A percentile compares a stretch with the other conserved stretches of the same genome.
phyloP scores from a whole-genome alignment of 1,140 invertebrate species.

The Trissolcus basalis region DNA sequence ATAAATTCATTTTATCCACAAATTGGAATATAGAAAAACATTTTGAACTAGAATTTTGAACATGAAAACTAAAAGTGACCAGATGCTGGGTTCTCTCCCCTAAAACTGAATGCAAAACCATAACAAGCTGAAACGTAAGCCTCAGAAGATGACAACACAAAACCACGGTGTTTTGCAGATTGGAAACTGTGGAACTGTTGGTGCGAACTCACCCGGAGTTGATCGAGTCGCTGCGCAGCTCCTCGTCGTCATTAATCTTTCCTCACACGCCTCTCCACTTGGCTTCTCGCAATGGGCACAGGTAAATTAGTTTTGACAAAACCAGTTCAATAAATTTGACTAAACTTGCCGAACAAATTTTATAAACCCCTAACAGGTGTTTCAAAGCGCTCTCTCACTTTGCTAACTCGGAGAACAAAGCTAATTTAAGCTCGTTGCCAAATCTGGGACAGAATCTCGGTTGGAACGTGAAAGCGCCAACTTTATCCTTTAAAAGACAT shows the following conservation, averaged over 20 bases:
- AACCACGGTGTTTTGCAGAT: conserved; percentile 75
- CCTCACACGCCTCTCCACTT: conserved; percentile 94
- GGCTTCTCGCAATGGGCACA: conserved; percentile 95
- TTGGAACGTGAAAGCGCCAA: conserved; percentile 2
- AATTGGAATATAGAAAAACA: too few species aligned
- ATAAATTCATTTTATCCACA: too few species aligned
- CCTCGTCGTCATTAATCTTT: conserved; percentile 80
- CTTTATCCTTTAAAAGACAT: conserved; percentile 14
- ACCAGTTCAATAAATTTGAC: conserved; percentile 1
- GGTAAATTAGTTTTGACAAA: conserved; percentile 59
- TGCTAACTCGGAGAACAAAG: conserved; percentile 18
- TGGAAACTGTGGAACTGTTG: conserved; percentile 92
- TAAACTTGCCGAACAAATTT: conserved; percentile 10
- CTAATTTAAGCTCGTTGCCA: not conserved
- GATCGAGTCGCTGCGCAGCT: conserved; percentile 81
- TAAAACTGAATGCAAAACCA: not conserved
- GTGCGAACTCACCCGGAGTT: conserved; percentile 87
- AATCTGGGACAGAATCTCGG: conserved; percentile 20
- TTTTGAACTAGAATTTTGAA: too few species aligned
- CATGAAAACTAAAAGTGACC: too few species aligned
- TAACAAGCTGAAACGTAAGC: not conserved
- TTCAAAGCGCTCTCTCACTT: conserved; percentile 7
- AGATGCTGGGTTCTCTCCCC: not conserved
- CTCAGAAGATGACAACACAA: not conserved
- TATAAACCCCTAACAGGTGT: conserved; percentile 23